phyloP scores from a whole-genome alignment of 2,888 invertebrate species.

The Beris chalybata region DNA sequence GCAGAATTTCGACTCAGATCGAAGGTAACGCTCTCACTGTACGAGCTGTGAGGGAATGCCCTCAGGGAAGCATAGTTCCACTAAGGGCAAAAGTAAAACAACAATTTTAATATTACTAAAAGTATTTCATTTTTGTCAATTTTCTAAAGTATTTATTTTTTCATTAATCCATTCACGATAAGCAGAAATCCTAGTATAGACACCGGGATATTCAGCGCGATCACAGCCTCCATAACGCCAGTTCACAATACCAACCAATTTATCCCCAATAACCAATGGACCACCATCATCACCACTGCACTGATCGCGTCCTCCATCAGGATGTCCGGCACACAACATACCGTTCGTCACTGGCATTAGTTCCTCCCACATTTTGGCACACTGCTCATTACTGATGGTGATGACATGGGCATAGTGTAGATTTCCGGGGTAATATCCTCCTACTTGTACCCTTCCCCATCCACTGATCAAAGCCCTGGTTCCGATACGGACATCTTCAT shows the following conservation, averaged over 20 bases:
- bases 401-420: slow-evolving; percentile 57
- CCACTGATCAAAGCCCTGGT: slow-evolving; percentile 31
- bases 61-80: too few relatives aligned
- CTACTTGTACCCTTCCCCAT: slow-evolving; percentile 41
- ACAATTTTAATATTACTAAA: too few relatives aligned
- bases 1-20: too few relatives aligned
- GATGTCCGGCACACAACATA: slow-evolving; percentile 39
- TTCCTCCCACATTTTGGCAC: slow-evolving; percentile 51
- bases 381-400: slow-evolving; percentile 54
- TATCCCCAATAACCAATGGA: neutral
- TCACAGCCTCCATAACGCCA: slow-evolving; percentile 8
- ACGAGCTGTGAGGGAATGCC: too few relatives aligned
- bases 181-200: slow-evolving; percentile 6
- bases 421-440: slow-evolving; percentile 42
- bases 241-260: slow-evolving; percentile 11
- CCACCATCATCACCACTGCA: slow-evolving; percentile 8
- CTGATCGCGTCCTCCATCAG: slow-evolving; percentile 30
- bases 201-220: slow-evolving; percentile 3
- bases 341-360: slow-evolving; percentile 19
- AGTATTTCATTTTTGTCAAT: too few relatives aligned
- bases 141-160: too few relatives aligned
- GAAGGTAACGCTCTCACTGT: too few relatives aligned
- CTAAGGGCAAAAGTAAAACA: too few relatives aligned
- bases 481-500: slow-evolving; percentile 37
- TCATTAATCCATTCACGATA: slow-evolving; percentile 8